Evolutionary conservation across 2,888 invertebrate species (phyloP).

Genomic region (Chymomyza fuscimana): DNA sequence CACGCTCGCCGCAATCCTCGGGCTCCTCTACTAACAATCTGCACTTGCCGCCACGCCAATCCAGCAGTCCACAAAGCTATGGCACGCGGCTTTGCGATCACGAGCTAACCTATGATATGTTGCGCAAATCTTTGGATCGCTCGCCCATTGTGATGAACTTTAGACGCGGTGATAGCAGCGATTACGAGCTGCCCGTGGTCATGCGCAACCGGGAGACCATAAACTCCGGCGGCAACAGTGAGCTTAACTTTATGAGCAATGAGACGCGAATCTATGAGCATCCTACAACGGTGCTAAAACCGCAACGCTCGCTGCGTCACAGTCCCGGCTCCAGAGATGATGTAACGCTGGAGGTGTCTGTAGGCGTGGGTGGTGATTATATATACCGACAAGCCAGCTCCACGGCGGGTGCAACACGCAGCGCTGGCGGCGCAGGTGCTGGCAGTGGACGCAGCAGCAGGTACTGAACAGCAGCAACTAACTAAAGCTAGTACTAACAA

Average conservation of each 20-base stretch:
- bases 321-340: conserved; percentile 74
- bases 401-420: conserved; percentile 22
- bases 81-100: conserved; percentile 79
- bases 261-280: conserved; percentile 77
- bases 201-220: conserved; percentile 77
- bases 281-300: conserved; percentile 70
- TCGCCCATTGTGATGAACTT: conserved; percentile 79
- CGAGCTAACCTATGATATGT: conserved; percentile 78
- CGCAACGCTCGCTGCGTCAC: conserved; percentile 62
- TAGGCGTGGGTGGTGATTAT: conserved; percentile 52
- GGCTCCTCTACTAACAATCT: conserved; percentile 74
- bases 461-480: conserved; percentile 63
- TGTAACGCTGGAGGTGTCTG: conserved; percentile 61
- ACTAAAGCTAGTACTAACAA: conserved; percentile 13
- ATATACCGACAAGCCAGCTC: conserved; percentile 66
- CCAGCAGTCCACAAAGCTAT: conserved; percentile 78
- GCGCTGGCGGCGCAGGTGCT: conserved; percentile 50
- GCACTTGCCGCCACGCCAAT: conserved; percentile 64
- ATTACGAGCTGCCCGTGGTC: conserved; percentile 73
- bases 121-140: conserved; percentile 75
- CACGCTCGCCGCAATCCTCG: conserved; percentile 76
- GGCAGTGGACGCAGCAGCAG: conserved; percentile 75
- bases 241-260: conserved; percentile 77
- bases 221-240: conserved; percentile 77
- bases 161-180: conserved; percentile 73